Conservation (phyloP, 2,113 vertebrate species). For the Ranitomeya variabilis region DNA sequence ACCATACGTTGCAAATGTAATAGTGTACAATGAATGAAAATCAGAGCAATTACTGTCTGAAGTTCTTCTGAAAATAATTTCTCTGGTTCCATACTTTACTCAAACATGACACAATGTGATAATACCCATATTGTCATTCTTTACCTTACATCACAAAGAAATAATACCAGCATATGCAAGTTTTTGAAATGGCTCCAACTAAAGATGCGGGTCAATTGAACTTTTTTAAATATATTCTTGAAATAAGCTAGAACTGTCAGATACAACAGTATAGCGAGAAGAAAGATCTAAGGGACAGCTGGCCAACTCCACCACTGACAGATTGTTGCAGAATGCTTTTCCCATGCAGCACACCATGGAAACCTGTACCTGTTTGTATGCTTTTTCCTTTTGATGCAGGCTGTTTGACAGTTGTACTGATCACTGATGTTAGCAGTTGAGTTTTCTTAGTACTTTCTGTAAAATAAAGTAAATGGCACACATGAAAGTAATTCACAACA, state of each 20-base stretch:
- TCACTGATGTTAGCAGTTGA: neutral
- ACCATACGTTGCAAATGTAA: constrained; percentile 2
- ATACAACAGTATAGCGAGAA: constrained; percentile 26
- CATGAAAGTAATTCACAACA: constrained; percentile 6
- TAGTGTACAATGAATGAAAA: neutral
- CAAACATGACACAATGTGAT: constrained; percentile 10
- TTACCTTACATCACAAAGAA: constrained; percentile 44
- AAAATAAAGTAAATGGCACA: neutral
- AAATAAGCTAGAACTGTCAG: constrained; percentile 45
- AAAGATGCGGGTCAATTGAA: constrained; percentile 15
- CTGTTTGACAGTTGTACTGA: neutral
- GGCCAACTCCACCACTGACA: constrained; percentile 26
- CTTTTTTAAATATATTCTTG: constrained; percentile 34
- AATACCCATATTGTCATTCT: constrained; percentile 34
- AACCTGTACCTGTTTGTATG: constrained; percentile 49
- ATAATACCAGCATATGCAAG: constrained; percentile 42
- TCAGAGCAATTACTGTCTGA: neutral
- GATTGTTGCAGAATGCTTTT: constrained; percentile 33
- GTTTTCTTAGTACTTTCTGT: constrained; percentile 13
- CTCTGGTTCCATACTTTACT: neutral
- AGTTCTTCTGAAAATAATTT: constrained; percentile 6
- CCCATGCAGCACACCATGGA: constrained; percentile 19
- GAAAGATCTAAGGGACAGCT: constrained; percentile 53
- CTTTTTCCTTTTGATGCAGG: constrained; percentile 33
- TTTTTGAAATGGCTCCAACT: constrained; percentile 40